Base-by-base conservation (phyloP, 2,113 vertebrate species). In the Dicerorhinus sumatrensis region DNA sequence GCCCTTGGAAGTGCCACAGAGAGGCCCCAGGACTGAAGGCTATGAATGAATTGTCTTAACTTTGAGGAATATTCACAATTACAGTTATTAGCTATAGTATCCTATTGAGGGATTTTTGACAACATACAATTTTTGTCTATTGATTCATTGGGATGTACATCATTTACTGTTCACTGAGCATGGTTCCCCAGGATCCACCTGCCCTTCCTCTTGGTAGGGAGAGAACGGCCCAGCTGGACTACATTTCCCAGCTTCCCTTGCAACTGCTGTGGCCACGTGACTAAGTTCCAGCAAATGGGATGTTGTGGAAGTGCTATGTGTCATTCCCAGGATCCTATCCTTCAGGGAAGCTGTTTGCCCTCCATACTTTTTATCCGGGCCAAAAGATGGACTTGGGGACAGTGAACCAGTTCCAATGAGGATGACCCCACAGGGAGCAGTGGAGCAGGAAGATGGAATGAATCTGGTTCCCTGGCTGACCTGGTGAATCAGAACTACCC, bases 201-300 rank as follows among this genome's bases (percentile, higher is more conserved):
- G 70, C 36, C 51, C 33, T 42, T 87, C 72, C 39, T 56, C 29
- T 36, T 51, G 36, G 33, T 56, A 12, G 31, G 18, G 16, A 6
- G 2, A 46, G 58, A 63, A 18, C 8, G 3, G 2, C 33, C 62
- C 14, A 6, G 1, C 1, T 23, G 18, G 23, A 63, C 75, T 29
- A 33, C 56, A 77, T 23, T 89, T 93, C 60, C 86, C 89, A 91
- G 86, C 27, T 39, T 31, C 89, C 92, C 67, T 2, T 25, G 63
- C 2, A 31, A n/a, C 9, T 72, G 20, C n/a, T 3, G 0, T 4
- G 63, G 13, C 21, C 51, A 36, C 0, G 9, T 21, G 48, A 51
- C 33, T 27, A 46, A 39, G 12, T 56, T 21, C 60, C 62, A 63
- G 23, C 48, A 73, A 88, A 63, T 4, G 39, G 23, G 36, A 31